Evolutionary conservation across 2,113 vertebrate genomes (phyloP), one percentile per base, ranked within the genome.

Genomic region (Misgurnus anguillicaudatus): DNA sequence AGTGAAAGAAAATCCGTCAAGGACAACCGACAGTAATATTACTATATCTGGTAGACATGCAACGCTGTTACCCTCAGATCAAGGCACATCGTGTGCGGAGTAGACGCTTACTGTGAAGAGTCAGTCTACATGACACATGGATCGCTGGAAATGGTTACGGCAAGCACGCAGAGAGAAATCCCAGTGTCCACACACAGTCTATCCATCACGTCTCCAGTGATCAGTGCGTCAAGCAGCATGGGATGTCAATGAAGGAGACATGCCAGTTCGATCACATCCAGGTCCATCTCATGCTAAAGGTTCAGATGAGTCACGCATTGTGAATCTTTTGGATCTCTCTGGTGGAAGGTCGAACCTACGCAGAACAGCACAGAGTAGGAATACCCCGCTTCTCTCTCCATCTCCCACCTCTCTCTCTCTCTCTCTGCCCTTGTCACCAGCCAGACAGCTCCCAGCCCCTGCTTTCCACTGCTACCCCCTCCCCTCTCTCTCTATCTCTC

Each of bases 121-220:
- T 68, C 82, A 61, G 78, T 69, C 82, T 80, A 77, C 74, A 70
- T 81, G 75, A 41, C 69, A 74, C 79, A 85, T 74, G 83, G 82
- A 90, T 62, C 69, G 24, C 78, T 77, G 73, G 45, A 83, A 78
- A 86, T 78, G 85, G 84, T 86, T 45, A 78, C 42, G 65, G 80
- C 55, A 77, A 85, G 79, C 65, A 80, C 60, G 75, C 9, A 83
- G 86, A 66, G 80, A 79, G 84, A 38, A 31, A 76, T 45, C 83
- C 82, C 75, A 84, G 85, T 79, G 69, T 86, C 79, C 73, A 13
- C 85, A 80, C 73, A 79, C 79, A 84, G 77, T 89, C 85, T 82
- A 71, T 86, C 88, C 89, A 90, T 91, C 87, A 83, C 75, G 77
- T 70, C 84, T 86, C 77, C 77, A 61, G 77, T 69, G 13, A 82